Conservation (phyloP, 2,797 vertebrate species). For the Heteromormyrus szaboi region DNA sequence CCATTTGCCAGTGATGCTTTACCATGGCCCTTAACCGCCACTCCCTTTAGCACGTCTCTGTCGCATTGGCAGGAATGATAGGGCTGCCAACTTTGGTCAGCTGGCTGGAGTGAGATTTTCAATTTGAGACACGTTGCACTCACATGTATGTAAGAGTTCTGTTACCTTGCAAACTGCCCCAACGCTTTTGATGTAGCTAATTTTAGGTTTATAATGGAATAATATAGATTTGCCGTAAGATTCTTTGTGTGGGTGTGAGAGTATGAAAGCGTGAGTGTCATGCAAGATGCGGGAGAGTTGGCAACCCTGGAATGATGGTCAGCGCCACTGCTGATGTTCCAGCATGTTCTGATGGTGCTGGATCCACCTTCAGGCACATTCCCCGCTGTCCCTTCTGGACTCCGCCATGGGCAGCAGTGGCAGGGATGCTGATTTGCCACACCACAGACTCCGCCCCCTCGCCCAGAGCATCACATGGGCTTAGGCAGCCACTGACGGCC, state of each 20-base stretch:
- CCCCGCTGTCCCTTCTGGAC: neutral
- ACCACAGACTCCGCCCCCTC: neutral
- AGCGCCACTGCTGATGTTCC: neutral
- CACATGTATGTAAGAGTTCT: neutral
- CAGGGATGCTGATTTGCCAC: neutral
- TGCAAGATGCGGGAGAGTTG: neutral
- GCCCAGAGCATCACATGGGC: neutral
- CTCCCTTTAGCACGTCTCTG: neutral
- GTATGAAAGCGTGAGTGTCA: neutral
- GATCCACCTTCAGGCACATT: neutral
- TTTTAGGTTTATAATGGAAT: neutral
- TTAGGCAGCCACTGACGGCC: neutral
- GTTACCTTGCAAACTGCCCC: neutral
- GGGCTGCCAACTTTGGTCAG: neutral
- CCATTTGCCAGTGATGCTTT: neutral
- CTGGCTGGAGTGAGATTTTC: neutral
- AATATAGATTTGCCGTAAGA: neutral
- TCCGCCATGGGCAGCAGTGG: neutral
- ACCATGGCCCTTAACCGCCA: neutral
- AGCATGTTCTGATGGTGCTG: neutral
- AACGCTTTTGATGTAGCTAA: neutral
- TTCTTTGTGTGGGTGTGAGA: neutral
- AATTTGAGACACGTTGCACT: neutral
- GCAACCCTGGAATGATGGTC: neutral
- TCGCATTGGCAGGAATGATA: neutral